phyloP scores from a whole-genome alignment of 2,113 vertebrate species.

The Microtus montanus region DNA sequence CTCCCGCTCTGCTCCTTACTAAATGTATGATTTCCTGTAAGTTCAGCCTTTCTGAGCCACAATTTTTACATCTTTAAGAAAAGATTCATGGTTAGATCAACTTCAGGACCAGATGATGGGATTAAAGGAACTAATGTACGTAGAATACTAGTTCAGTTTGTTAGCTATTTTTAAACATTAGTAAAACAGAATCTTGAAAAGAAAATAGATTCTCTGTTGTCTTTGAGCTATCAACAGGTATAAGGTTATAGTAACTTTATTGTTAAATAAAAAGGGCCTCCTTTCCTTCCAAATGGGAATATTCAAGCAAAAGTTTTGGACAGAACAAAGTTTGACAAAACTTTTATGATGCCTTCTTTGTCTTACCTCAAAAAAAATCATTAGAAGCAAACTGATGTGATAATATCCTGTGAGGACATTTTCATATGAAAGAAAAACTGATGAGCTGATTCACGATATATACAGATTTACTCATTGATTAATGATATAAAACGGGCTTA shows the following conservation, averaged over 20 bases:
- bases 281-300: not conserved
- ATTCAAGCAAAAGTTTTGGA: not conserved
- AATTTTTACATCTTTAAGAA: not conserved
- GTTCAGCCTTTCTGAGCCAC: not conserved
- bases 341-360: not conserved
- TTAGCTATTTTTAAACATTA: not conserved
- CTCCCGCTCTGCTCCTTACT: not conserved
- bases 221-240: not conserved
- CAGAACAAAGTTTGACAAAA: not conserved
- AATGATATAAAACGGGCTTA: not conserved
- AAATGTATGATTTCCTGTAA: not conserved
- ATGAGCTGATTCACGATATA: not conserved
- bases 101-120: not conserved
- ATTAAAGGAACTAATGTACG: not conserved
- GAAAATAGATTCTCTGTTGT: not conserved
- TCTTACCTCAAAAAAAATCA: not conserved
- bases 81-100: too few species aligned
- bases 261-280: not conserved
- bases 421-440: not conserved
- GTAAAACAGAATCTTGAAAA: not conserved
- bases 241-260: not conserved
- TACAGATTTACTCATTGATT: not conserved
- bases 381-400: not conserved
- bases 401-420: not conserved
- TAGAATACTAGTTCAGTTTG: not conserved